Percentiles rank a stretch among this genome's conserved stretches.
phyloP scores from a whole-genome alignment of 2,888 invertebrate species.

The Drosophila buzzatii region DNA sequence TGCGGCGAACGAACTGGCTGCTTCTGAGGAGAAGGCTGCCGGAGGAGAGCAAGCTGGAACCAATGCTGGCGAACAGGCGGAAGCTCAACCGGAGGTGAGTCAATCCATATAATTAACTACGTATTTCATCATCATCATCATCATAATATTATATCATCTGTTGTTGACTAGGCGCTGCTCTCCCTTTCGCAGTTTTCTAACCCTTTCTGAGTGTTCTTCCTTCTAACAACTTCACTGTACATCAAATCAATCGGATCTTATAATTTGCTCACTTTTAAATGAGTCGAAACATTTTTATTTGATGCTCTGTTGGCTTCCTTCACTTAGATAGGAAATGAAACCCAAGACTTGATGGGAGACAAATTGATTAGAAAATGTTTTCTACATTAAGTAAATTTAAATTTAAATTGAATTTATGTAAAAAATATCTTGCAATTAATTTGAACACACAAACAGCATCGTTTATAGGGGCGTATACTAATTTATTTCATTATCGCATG shows the following conservation, averaged over 20 bases:
- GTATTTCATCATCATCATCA: slow-evolving; percentile 16
- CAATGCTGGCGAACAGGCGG: slow-evolving; percentile 85
- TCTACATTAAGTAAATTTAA: no score
- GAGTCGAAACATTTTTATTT: slow-evolving; percentile 18
- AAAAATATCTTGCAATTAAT: not conserved
- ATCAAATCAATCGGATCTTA: slow-evolving; percentile 21
- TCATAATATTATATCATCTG: slow-evolving; percentile 21
- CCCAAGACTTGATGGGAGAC: slow-evolving; percentile 7
- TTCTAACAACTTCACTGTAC: slow-evolving; percentile 32
- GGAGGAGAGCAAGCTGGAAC: slow-evolving; percentile 53
- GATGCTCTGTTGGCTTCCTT: slow-evolving; percentile 4
- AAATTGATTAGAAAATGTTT: not conserved
- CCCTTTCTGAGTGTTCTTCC: slow-evolving; percentile 37
- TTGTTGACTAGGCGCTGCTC: slow-evolving; percentile 42
- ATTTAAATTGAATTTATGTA: not conserved
- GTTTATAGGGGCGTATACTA: slow-evolving; percentile 12
- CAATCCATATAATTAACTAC: slow-evolving; percentile 7
- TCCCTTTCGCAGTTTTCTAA: slow-evolving; percentile 37
- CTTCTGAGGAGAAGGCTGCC: slow-evolving; percentile 81
- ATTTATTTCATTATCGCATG: slow-evolving; percentile 14
- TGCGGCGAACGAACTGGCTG: slow-evolving; percentile 67
- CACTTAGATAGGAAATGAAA: slow-evolving; percentile 41
- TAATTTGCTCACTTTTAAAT: slow-evolving; percentile 6
- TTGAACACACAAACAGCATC: not conserved
- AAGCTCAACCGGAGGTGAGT: slow-evolving; percentile 86